phyloP scores from a whole-genome alignment of 2,888 invertebrate species.

The Arge pagana region DNA sequence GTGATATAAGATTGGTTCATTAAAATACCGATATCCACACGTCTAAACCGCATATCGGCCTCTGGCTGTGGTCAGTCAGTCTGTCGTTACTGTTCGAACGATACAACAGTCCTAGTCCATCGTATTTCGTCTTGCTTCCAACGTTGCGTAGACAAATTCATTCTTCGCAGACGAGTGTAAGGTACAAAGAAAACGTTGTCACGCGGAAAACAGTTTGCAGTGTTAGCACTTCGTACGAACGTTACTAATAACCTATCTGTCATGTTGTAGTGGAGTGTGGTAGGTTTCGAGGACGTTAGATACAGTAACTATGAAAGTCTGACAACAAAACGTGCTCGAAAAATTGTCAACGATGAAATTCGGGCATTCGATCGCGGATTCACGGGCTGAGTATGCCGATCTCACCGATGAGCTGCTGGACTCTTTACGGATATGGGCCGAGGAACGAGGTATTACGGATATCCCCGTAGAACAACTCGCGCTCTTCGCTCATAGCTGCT shows the following conservation, averaged over 20 bases:
- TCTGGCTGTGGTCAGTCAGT: slow-evolving; percentile 7
- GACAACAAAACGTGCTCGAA: no score
- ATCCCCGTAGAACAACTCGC: slow-evolving; percentile 66
- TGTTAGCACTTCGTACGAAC: no score
- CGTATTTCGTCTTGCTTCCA: neutral
- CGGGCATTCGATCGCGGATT: slow-evolving; percentile 42
- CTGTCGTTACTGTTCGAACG: slow-evolving; percentile 3
- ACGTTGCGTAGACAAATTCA: neutral
- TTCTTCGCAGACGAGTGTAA: neutral
- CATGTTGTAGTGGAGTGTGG: neutral
- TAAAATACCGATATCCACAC: slow-evolving; percentile 6
- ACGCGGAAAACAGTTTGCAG: neutral
- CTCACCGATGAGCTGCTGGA: slow-evolving; percentile 40
- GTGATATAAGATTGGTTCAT: neutral
- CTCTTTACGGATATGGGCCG: slow-evolving; percentile 39
- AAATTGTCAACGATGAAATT: slow-evolving; percentile 39
- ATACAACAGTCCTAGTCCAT: slow-evolving; percentile 2
- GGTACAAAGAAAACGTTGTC: neutral
- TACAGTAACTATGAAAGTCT: neutral
- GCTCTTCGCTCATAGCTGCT: slow-evolving; percentile 70
- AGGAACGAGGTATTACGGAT: slow-evolving; percentile 32
- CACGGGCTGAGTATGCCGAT: slow-evolving; percentile 38
- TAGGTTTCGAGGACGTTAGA: neutral
- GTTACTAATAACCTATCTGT: no score
- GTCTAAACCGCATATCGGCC: slow-evolving; percentile 11